A percentile compares a stretch with the other conserved stretches of the same genome.
phyloP scores from a whole-genome alignment of 2,888 invertebrate genomes.

The Iselma pallidipennis region DNA sequence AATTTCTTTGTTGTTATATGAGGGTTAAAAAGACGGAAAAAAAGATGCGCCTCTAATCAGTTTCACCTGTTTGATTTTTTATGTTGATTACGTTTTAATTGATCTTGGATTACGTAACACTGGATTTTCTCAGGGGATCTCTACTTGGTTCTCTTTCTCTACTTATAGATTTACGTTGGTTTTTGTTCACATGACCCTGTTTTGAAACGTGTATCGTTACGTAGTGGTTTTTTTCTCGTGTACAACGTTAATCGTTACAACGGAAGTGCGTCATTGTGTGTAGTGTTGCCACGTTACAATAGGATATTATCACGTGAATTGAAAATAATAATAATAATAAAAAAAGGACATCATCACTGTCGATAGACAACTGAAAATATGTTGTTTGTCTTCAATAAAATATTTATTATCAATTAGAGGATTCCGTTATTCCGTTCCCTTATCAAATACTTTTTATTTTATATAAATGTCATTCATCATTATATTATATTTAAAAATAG shows the following conservation, averaged over 20 bases:
- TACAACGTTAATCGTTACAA: slow-evolving; percentile 24
- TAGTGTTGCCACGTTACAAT: slow-evolving; percentile 29
- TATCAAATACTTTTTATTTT: no score
- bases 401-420: neutral
- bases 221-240: slow-evolving; percentile 26
- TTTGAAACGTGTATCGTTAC: slow-evolving; percentile 39
- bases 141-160: neutral
- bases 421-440: neutral
- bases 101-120: neutral
- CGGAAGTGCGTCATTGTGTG: slow-evolving; percentile 43
- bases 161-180: slow-evolving; percentile 29
- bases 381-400: neutral
- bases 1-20: neutral
- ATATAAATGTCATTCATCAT: neutral
- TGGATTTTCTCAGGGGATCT: neutral
- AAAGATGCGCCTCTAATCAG: neutral
- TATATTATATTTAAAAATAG: neutral
- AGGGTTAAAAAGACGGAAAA: neutral
- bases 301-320: slow-evolving; percentile 5
- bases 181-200: slow-evolving; percentile 40
- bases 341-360: neutral
- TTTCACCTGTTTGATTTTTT: neutral
- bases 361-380: neutral
- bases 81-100: neutral
- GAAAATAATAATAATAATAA: no score